A percentile compares a stretch with the other conserved stretches of the same genome.
Conservation (phyloP, 2,797 vertebrate genomes). For the Podargus strigoides region DNA sequence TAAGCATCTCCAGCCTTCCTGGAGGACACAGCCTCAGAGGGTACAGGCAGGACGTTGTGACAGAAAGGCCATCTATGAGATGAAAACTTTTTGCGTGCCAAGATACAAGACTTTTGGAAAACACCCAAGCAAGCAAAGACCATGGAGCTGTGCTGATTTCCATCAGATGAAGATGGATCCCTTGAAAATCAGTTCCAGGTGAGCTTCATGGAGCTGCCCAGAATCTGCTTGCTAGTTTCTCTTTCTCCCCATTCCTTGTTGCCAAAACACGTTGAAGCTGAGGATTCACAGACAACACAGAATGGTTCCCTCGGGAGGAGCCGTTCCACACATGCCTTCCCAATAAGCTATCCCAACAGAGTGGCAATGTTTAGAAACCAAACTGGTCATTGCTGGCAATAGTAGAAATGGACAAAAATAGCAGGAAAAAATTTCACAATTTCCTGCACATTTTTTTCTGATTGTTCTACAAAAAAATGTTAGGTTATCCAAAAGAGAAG, state of each 20-base stretch:
- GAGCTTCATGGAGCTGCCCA: background rate
- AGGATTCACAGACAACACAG: background rate
- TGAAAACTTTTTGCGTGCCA: background rate
- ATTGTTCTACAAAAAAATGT: background rate
- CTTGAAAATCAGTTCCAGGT: conserved; percentile 30
- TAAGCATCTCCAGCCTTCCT: background rate
- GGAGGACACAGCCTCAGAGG: background rate
- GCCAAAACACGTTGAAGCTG: conserved; percentile 17
- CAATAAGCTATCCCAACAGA: conserved; percentile 6
- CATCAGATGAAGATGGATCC: background rate
- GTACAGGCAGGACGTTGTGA: background rate
- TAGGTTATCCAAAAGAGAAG: conserved; percentile 33
- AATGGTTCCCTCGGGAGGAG: background rate
- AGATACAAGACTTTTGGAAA: background rate
- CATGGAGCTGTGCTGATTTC: background rate
- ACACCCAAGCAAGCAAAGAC: background rate
- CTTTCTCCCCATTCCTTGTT: background rate
- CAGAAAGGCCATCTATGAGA: background rate
- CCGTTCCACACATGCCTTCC: conserved; percentile 35
- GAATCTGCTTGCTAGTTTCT: background rate
- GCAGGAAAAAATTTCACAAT: conserved; percentile 29
- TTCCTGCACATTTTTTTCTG: conserved; percentile 34
- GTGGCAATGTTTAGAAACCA: conserved; percentile 29
- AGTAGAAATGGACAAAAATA: conserved; percentile 38
- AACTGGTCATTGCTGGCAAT: background rate